Evolutionary conservation across 1,140 invertebrate genomes (phyloP).

Genomic region (Bombus balteatus): DNA sequence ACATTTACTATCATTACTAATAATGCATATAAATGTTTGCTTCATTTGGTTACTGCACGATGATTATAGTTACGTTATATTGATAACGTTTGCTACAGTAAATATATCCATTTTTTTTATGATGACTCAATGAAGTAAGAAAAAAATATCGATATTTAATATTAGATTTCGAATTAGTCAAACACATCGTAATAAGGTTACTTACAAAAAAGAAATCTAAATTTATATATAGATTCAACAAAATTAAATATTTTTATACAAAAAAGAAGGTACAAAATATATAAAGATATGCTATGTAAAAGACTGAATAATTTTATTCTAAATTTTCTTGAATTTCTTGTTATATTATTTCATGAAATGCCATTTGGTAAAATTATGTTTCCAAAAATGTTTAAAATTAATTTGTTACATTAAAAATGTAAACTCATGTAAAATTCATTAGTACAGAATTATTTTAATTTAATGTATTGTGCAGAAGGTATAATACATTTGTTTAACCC

Average conservation of each 20-base stretch:
- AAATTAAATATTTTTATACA: conserved; percentile 36
- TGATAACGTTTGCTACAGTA: neutral
- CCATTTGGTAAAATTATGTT: conserved; percentile 5
- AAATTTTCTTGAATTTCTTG: conserved; percentile 25
- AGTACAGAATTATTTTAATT: conserved; percentile 18
- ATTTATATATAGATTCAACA: neutral
- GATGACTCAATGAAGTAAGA: conserved; percentile 8
- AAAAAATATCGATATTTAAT: neutral
- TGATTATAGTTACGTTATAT: conserved; percentile 26
- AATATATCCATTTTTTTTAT: conserved; percentile 1
- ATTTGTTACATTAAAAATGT: conserved; percentile 27
- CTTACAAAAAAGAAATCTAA: neutral
- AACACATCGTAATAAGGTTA: neutral
- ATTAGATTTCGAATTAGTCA: conserved; percentile 12
- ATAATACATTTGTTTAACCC: neutral
- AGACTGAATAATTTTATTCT: neutral
- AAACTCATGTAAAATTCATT: conserved; percentile 11
- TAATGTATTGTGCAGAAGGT: conserved; percentile 37
- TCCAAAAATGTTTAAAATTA: conserved; percentile 15
- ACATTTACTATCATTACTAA: conserved; percentile 69
- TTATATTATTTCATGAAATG: conserved; percentile 14
- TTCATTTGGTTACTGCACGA: conserved; percentile 40
- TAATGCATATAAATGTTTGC: conserved; percentile 49
- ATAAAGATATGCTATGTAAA: neutral
- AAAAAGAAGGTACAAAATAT: neutral